phyloP scores from a whole-genome alignment of 2,113 vertebrate species.

The Sturnus vulgaris region DNA sequence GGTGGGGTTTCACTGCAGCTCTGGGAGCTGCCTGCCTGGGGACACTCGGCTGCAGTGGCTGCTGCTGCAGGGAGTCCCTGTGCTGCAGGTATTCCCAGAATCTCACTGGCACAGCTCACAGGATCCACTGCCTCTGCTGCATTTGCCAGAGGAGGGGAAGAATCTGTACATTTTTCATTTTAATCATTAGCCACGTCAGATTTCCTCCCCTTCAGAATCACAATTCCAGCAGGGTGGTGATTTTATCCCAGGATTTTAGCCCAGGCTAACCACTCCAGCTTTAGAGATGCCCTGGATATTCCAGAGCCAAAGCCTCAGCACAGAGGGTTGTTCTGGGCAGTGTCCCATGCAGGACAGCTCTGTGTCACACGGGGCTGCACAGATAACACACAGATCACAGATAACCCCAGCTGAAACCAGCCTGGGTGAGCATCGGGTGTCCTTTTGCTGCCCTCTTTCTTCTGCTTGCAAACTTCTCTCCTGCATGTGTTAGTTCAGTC shows the following conservation, averaged over 20 bases:
- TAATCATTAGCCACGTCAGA: not conserved
- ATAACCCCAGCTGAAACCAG: not conserved
- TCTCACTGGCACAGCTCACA: not conserved
- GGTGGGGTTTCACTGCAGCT: not conserved
- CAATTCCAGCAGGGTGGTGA: not conserved
- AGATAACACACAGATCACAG: not conserved
- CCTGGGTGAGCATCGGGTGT: not conserved
- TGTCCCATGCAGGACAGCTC: not conserved
- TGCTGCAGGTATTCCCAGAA: not conserved
- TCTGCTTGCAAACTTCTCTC: not conserved
- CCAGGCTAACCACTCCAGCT: not conserved
- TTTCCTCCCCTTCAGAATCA: not conserved
- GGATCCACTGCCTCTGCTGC: not conserved
- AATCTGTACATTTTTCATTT: not conserved
- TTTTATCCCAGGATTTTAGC: not conserved
- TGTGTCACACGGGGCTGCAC: not conserved
- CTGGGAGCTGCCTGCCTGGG: not conserved
- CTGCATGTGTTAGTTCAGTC: not conserved
- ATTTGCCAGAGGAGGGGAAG: not conserved
- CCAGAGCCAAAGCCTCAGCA: not conserved
- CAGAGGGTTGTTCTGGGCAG: not conserved
- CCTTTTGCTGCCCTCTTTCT: slow-evolving; percentile 57
- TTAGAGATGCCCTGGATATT: not conserved
- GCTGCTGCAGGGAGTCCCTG: not conserved
- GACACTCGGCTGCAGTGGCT: not conserved